These are phyloP conservation scores for Colinus virginianus DNA, from an alignment of 2,113 vertebrate genomes.

Conservation along the genomic window DNA sequence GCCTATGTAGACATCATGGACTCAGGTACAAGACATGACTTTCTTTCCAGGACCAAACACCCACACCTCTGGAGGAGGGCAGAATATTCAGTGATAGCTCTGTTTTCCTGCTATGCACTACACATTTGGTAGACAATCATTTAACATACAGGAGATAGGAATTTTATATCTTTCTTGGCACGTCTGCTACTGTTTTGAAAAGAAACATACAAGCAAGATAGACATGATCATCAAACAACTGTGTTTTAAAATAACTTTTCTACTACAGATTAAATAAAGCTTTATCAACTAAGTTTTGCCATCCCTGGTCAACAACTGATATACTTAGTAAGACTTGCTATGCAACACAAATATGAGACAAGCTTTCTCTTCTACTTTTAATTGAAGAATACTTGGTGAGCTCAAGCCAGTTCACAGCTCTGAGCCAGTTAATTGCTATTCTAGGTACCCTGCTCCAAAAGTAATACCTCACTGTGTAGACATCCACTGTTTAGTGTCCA, in stretches of 20 bases:
- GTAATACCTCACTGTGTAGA: no score
- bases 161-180: neutral
- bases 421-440: neutral
- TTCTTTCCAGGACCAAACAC: neutral
- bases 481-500: no score
- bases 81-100: neutral
- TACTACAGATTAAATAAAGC: neutral
- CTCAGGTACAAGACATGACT: neutral
- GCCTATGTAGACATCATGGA: rapidly evolving
- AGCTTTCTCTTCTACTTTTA: neutral
- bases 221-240: neutral
- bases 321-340: neutral
- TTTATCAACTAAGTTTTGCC: neutral
- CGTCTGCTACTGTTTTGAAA: neutral
- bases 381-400: neutral
- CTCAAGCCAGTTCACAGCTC: neutral
- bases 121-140: neutral
- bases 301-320: neutral
- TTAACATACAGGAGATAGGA: neutral
- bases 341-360: neutral
- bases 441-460: neutral
- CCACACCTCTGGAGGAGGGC: neutral
- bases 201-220: neutral
- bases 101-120: neutral
- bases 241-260: neutral